Conservation (phyloP, 2,797 vertebrate genomes). For the Phataginus tricuspis region DNA sequence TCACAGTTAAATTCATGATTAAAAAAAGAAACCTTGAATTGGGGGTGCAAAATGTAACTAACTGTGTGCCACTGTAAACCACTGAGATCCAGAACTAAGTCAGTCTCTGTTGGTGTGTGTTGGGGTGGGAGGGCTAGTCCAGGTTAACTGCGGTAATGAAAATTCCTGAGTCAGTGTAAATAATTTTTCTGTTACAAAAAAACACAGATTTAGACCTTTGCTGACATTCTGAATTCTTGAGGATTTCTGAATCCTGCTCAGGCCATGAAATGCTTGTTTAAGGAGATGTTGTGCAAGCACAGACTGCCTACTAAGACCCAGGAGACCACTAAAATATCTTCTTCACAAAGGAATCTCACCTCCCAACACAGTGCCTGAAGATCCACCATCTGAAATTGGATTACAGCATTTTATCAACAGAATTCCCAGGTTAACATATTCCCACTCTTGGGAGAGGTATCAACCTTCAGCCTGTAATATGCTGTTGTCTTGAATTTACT, state of each 20-base stretch:
- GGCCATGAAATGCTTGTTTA: slow-evolving; percentile 22
- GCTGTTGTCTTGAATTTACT: not conserved
- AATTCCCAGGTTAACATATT: not conserved
- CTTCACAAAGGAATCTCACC: not conserved
- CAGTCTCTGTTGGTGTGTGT: not conserved
- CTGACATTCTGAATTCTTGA: slow-evolving; percentile 74
- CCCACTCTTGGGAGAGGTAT: not conserved
- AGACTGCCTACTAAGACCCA: not conserved
- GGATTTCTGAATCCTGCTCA: slow-evolving; percentile 65
- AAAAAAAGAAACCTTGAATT: not conserved
- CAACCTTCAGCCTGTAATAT: not conserved
- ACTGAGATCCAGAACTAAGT: not conserved
- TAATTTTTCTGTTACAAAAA: slow-evolving; percentile 66
- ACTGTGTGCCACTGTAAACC: not conserved
- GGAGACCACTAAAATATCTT: slow-evolving; percentile 20
- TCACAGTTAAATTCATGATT: not conserved
- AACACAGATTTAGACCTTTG: slow-evolving; percentile 70
- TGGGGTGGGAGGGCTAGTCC: not conserved
- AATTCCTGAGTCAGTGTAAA: slow-evolving; percentile 68
- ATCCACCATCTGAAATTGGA: not conserved
- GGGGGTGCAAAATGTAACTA: slow-evolving; percentile 21
- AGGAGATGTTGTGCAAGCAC: slow-evolving; percentile 22
- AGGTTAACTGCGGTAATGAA: slow-evolving; percentile 54
- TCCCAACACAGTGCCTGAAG: not conserved
- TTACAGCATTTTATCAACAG: not conserved